Evolutionary conservation across 2,888 invertebrate species (phyloP), one percentile per base, ranked within the genome.

Genomic region (Macropis europaea): DNA sequence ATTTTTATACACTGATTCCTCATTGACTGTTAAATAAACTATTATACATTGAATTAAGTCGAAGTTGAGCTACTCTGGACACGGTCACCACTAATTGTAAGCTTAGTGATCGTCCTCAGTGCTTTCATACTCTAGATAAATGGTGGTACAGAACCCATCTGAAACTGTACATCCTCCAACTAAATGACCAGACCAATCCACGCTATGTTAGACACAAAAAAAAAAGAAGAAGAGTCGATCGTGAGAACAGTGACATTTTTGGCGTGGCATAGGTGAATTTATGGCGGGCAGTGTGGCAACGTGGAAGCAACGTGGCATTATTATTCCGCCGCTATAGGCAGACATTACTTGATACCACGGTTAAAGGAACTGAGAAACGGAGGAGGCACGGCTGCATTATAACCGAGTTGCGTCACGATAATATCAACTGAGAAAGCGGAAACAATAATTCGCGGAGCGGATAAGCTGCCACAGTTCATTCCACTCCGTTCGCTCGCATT

Each of bases 381-480:
- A 60, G 73, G 69, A 64, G 60, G 64, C 48, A 59, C 38, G 61
- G 66, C 59, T 47, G 72, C 56, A 30, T 76, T 79, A 73, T 79
- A 78, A 66, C 61, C 72, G 66, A 47, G 77, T 77, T 81, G 76
- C 76, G 76, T 81, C 79, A 63, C 68, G 78, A 80, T 80, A 81
- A 81, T 73, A 78, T 78, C 78, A 68, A 81, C 67, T 28, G 73
- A 71, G 81, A 66, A 66, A 76, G 61, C 79, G 81, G 79, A 80
- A 80, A 81, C 72, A 59, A 78, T 80, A 81, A 81, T 75, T 81
- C 66, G 64, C 66, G 56, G 66, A 34, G 70, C 52, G 76, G 79
- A 71, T 78, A 81, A 79, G 60, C 74, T 47, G 76, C 64, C 59
- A 62, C 64, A 47, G 64, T 81, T 77, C 75, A 50, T 62, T 69